Evolutionary conservation across 2,113 vertebrate species (phyloP).

Genomic region (Passer domesticus): DNA sequence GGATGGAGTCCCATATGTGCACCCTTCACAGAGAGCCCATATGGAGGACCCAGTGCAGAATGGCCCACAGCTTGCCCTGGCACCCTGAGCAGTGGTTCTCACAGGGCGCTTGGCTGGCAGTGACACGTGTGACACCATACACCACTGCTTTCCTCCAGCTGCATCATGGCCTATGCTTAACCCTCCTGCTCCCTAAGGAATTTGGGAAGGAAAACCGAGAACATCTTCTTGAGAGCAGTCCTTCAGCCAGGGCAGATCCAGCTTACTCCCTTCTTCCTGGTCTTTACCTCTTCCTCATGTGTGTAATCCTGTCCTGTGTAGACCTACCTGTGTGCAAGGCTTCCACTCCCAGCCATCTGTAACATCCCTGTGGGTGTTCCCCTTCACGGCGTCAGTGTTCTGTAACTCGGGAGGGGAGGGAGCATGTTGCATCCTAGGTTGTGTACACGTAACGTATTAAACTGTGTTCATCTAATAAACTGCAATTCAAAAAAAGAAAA

Average conservation of each 20-base stretch:
- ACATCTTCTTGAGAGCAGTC: not conserved
- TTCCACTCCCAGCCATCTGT: not conserved
- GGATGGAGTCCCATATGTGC: fast-evolving
- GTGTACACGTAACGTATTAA: not conserved
- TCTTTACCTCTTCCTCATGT: not conserved
- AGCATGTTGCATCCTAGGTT: conserved; percentile 1
- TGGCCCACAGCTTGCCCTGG: fast-evolving
- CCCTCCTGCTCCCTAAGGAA: not conserved
- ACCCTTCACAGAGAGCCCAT: fast-evolving
- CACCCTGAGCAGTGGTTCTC: not conserved
- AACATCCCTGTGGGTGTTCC: not conserved
- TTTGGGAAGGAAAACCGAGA: not conserved
- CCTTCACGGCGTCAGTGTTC: fast-evolving
- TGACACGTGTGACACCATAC: fast-evolving
- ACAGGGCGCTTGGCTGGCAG: not conserved
- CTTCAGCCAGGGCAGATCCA: not conserved
- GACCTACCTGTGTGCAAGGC: not conserved
- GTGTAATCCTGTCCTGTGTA: not conserved
- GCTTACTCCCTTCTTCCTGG: not conserved
- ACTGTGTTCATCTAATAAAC: not conserved
- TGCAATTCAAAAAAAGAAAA: not conserved
- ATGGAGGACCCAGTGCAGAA: not conserved
- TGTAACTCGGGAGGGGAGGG: not conserved
- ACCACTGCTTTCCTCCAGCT: not conserved
- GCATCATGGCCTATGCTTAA: not conserved